Evolutionary conservation across 2,113 vertebrate genomes (phyloP).

Genomic region (Alaudala cheleensis): DNA sequence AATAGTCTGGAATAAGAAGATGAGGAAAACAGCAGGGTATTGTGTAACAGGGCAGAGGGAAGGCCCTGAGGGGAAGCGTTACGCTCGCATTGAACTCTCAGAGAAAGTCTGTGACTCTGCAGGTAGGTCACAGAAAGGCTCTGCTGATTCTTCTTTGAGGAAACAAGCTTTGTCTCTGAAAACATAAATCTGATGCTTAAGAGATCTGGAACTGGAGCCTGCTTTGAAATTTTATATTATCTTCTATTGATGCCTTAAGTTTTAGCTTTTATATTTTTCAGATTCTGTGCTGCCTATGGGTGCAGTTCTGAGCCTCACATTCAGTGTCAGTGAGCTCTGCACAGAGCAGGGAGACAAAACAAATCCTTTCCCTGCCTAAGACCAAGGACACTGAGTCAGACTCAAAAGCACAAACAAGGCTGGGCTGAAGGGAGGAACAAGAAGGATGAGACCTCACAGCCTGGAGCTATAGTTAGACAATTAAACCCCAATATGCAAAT

Average conservation of each 20-base stretch:
- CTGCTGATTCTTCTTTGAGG: not conserved
- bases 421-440: too few species aligned
- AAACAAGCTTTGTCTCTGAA: not conserved
- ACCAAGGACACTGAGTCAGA: too few species aligned
- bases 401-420: too few species aligned
- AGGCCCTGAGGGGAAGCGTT: constrained; percentile 57
- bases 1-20: constrained; percentile 93
- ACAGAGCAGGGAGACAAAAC: too few species aligned
- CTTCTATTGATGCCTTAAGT: not conserved
- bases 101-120: constrained; percentile 92
- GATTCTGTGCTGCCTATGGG: too few species aligned
- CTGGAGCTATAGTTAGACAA: too few species aligned
- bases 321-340: too few species aligned
- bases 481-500: too few species aligned
- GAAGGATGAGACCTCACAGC: too few species aligned
- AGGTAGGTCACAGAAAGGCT: constrained; percentile 63
- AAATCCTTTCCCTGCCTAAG: too few species aligned
- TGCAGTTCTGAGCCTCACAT: too few species aligned
- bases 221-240: not conserved
- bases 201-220: not conserved
- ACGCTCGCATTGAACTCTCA: constrained; percentile 86
- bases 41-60: constrained; percentile 79
- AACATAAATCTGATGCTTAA: not conserved
- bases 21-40: constrained; percentile 89
- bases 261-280: too few species aligned